These are phyloP conservation scores for Platygyra sinensis DNA, from an alignment of 64 coral and sea anemone species.

Conservation along the genomic window DNA sequence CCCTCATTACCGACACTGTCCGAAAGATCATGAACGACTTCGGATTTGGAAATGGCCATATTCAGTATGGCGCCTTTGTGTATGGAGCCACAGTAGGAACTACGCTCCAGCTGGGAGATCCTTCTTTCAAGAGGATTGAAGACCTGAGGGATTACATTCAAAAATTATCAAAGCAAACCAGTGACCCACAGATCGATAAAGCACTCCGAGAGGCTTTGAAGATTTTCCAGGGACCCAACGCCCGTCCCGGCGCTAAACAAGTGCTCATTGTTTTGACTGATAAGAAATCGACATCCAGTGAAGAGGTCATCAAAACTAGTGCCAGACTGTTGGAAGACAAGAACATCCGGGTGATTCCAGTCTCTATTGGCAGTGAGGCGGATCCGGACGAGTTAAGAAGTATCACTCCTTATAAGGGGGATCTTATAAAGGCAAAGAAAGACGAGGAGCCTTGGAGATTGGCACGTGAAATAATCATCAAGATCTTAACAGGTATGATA, in stretches of 20 bases:
- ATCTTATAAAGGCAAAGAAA: conserved; percentile 52
- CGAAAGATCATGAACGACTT: conserved; percentile 47
- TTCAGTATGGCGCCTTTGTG: conserved; percentile 58
- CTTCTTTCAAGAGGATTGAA: conserved; percentile 30
- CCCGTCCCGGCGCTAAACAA: conserved; percentile 68
- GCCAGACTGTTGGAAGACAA: conserved; percentile 55
- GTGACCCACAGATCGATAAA: conserved; percentile 63
- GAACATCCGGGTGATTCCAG: conserved; percentile 59
- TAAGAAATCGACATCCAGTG: conserved; percentile 59
- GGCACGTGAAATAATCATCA: conserved; percentile 59
- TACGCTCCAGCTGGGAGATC: conserved; percentile 32
- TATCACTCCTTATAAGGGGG: conserved; percentile 53
- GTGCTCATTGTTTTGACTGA: conserved; percentile 80
- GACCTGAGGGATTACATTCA: conserved; percentile 42
- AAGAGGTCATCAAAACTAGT: conserved; percentile 22
- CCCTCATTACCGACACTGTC: conserved; percentile 59
- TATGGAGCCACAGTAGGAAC: conserved; percentile 44
- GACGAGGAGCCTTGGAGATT: conserved; percentile 61
- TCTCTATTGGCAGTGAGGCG: conserved; percentile 69
- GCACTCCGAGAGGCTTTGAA: conserved; percentile 68
- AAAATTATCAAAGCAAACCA: conserved; percentile 33
- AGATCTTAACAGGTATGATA: conserved; percentile 52
- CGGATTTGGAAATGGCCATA: conserved; percentile 12
- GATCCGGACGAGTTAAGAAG: conserved; percentile 43
- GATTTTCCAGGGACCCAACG: conserved; percentile 50